Evolutionary conservation across 2,888 invertebrate genomes (phyloP).

Genomic region (Platycheirus rosarum): DNA sequence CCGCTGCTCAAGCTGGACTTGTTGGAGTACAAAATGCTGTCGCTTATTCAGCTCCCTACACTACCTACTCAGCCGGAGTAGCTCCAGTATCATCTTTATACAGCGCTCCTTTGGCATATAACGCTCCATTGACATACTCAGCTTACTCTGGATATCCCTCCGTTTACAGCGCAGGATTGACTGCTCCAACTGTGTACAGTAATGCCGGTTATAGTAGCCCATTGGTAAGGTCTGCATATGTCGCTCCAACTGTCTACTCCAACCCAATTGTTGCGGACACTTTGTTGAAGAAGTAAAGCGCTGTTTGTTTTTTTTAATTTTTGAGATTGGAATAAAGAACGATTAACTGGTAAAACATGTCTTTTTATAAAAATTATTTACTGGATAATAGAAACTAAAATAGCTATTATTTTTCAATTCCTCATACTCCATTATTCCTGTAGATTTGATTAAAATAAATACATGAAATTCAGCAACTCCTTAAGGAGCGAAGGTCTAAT

Average conservation of each 20-base stretch:
- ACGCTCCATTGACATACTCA: conserved; percentile 46
- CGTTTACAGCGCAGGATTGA: conserved; percentile 24
- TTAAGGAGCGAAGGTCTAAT: too few species aligned
- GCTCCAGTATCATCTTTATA: conserved; percentile 20
- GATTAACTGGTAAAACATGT: too few species aligned
- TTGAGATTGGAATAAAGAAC: too few species aligned
- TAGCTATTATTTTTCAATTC: too few species aligned
- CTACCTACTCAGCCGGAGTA: conserved; percentile 7
- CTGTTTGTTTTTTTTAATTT: too few species aligned
- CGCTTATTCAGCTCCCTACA: conserved; percentile 43
- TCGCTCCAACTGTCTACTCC: conserved; percentile 40
- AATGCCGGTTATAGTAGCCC: conserved; percentile 22
- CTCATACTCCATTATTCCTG: too few species aligned
- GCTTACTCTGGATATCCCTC: conserved; percentile 39
- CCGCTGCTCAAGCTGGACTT: conserved; percentile 52
- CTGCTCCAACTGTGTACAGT: conserved; percentile 47
- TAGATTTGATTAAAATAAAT: too few species aligned
- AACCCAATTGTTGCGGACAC: conserved; percentile 34
- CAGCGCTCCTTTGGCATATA: conserved; percentile 33
- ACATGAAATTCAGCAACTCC: too few species aligned
- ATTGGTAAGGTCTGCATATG: conserved; percentile 35
- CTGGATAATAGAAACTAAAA: too few species aligned
- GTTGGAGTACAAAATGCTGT: conserved; percentile 31
- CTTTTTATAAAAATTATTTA: too few species aligned
- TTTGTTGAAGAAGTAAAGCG: conserved; percentile 54